Base-by-base conservation (phyloP, 2,888 invertebrate species). In the Clusia tigrina region DNA sequence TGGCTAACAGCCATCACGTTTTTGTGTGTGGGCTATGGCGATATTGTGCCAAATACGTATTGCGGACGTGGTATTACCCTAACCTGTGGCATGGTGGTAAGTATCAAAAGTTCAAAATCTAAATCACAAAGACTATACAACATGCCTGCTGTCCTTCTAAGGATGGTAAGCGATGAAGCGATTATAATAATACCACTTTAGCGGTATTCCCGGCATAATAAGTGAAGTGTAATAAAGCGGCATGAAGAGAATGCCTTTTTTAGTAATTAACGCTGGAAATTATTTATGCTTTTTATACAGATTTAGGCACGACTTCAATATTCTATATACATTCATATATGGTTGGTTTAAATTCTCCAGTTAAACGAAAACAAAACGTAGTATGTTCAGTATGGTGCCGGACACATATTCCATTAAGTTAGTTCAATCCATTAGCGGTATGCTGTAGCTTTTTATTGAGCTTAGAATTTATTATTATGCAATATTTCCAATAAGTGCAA, bases 1-100 rank as follows among this genome's bases (percentile, higher is more conserved):
- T 99, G 98, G 98, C 91, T 99, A 87, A 98, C 98, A 84, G 97
- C 98, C 86, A 98, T 99, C 85, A 99, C 99, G 80, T 99, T 99
- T 89, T 92, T 99, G 84, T 97, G 98, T 88, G 97, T 99, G 81
- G 99, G 99, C 84, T 99, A 98, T 87, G 99, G 98, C 78, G 99
- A 97, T 88, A 96, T 98, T 83, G 98, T 99, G 82, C 99, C 98
- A 84, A 98, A 98, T 88, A 99, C 99, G 73, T 98, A 98, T 88
- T 99, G 98, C 89, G 99, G 99, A 82, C 90, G 98, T 84, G 96
- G 96, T 82, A 97, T 99, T 84, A 97, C 98, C 81, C 95, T 99
- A 85, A 94, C 95, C 84, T 97, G 98, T 81, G 98, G 99, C 85
- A 96, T 99, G 88, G 97, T 98, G 96, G 98, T 98, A 92, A 91